Evolutionary conservation across 2,797 vertebrate genomes (phyloP).

Genomic region (Hippopotamyrus pictus): DNA sequence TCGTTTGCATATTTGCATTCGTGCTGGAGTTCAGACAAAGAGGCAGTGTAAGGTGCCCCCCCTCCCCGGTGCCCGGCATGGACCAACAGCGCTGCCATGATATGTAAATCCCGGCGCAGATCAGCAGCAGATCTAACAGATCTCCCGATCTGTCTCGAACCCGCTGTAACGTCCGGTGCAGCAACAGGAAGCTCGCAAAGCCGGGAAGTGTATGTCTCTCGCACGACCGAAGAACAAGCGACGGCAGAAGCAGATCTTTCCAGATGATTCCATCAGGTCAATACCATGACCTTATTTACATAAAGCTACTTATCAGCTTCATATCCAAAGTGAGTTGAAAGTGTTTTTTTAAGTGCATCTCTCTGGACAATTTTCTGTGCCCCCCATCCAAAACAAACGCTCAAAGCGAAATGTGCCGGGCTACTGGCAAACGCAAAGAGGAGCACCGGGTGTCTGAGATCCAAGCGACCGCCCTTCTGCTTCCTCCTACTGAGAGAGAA

Average conservation of each 20-base stretch:
- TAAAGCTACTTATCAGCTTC: background rate
- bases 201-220: background rate
- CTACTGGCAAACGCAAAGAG: background rate
- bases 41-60: background rate
- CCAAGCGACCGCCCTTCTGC: background rate
- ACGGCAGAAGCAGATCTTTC: background rate
- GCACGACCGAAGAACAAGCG: background rate
- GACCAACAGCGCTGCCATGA: background rate
- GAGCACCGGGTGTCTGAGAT: no score
- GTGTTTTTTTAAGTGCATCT: background rate
- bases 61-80: background rate
- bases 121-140: background rate
- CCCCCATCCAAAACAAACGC: background rate
- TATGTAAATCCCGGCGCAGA: slow-evolving; percentile 6
- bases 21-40: background rate
- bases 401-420: background rate
- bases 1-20: background rate
- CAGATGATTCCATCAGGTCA: background rate
- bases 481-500: background rate
- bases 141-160: background rate
- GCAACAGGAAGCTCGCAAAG: background rate
- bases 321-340: background rate
- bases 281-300: background rate
- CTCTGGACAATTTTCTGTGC: background rate
- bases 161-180: background rate